Percentiles rank a stretch among this genome's conserved stretches.
Conservation (phyloP, 2,113 vertebrate genomes). For the Ammospiza nelsoni region DNA sequence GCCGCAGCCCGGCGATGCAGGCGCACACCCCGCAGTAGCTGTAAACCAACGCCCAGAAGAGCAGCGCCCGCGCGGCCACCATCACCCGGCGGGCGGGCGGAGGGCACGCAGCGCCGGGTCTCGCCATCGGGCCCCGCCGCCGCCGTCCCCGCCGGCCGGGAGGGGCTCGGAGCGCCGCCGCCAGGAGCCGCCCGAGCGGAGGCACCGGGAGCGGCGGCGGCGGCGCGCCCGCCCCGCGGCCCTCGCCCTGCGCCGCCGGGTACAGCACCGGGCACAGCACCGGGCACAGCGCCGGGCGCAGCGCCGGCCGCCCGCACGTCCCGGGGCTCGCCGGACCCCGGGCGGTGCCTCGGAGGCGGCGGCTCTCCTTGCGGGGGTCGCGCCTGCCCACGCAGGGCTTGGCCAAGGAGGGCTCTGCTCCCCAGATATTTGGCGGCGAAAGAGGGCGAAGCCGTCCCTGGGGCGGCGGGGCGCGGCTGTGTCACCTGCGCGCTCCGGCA, state of each 20-base stretch:
- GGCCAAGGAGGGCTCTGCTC: not conserved
- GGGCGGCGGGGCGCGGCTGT: not conserved
- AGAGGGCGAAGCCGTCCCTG: not conserved
- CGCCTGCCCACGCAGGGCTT: not conserved
- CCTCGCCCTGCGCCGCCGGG: too few relatives aligned
- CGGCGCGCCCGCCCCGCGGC: too few relatives aligned
- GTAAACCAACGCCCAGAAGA: conserved; percentile 90
- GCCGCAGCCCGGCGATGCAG: conserved; percentile 85
- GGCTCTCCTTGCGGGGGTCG: not conserved
- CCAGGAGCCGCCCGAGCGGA: too few relatives aligned
- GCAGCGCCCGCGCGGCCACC: conserved; percentile 76
- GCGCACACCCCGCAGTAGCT: conserved; percentile 87
- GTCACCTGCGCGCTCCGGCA: not conserved
- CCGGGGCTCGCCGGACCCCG: not conserved
- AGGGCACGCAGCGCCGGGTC: conserved; percentile 78
- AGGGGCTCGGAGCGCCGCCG: not conserved
- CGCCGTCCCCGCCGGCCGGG: not conserved
- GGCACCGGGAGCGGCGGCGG: too few relatives aligned
- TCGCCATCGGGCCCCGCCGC: conserved; percentile 78
- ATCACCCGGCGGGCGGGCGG: conserved; percentile 75
- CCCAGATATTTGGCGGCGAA: fast-evolving
- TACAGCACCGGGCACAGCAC: too few relatives aligned
- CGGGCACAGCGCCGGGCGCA: not conserved
- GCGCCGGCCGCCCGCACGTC: not conserved
- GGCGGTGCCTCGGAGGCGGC: not conserved